A percentile compares a stretch with the other conserved stretches of the same genome.
These are phyloP conservation scores for Excalfactoria chinensis DNA, from an alignment of 2,113 vertebrate species.

Conservation along the genomic window DNA sequence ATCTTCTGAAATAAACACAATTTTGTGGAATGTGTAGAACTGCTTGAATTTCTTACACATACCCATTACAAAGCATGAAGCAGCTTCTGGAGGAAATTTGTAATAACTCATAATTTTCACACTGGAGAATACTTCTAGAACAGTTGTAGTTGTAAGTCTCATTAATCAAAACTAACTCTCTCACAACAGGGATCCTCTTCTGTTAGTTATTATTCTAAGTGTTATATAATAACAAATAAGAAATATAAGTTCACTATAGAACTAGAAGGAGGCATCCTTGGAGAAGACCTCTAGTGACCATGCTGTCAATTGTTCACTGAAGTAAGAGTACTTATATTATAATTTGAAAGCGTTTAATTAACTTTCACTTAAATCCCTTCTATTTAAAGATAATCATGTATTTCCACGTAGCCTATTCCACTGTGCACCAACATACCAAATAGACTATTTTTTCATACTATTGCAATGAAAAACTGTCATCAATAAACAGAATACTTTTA, in stretches of 20 bases:
- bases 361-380: not conserved
- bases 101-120: not conserved
- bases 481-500: not conserved
- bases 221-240: not conserved
- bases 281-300: fast-evolving
- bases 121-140: not conserved
- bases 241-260: not conserved
- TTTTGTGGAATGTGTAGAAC: not conserved
- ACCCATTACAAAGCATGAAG: not conserved
- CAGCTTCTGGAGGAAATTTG: fast-evolving
- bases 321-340: not conserved
- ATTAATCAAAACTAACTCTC: not conserved
- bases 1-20: not conserved
- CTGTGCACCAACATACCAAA: not conserved
- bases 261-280: not conserved
- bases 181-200: not conserved
- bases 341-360: not conserved
- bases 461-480: not conserved
- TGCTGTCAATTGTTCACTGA: not conserved
- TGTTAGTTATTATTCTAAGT: not conserved
- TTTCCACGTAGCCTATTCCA: not conserved
- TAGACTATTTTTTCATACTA: not conserved
- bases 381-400: not conserved
- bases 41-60: not conserved
- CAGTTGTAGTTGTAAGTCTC: not conserved